Evolutionary conservation across 2,797 vertebrate genomes (phyloP).

Genomic region (Pseudocheirus occidentalis): DNA sequence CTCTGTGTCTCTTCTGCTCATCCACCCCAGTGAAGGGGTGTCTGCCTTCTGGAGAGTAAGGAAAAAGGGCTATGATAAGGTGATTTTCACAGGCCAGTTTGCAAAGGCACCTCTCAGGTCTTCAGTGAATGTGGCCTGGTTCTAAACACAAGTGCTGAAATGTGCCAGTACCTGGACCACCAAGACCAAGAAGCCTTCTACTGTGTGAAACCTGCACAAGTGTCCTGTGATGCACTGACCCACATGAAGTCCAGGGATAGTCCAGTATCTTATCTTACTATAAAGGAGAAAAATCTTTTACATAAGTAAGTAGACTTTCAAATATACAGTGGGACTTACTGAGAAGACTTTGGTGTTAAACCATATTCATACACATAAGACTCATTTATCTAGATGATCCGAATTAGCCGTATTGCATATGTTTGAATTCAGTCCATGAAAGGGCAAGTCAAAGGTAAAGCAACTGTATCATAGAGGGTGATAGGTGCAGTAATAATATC

Average conservation of each 20-base stretch:
- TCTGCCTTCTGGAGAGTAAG: slow-evolving; percentile 52
- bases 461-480: background rate
- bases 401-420: background rate
- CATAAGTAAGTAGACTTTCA: slow-evolving; percentile 56
- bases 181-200: slow-evolving; percentile 70
- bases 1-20: slow-evolving; percentile 58
- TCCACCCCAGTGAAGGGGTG: slow-evolving; percentile 52
- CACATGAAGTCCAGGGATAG: slow-evolving; percentile 42
- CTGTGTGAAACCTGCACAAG: slow-evolving; percentile 66
- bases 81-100: slow-evolving; percentile 60
- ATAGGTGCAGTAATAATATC: background rate
- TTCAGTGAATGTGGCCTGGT: slow-evolving; percentile 56
- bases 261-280: slow-evolving; percentile 58
- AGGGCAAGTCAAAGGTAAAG: background rate
- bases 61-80: slow-evolving; percentile 46
- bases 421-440: background rate
- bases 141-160: slow-evolving; percentile 20
- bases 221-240: slow-evolving; percentile 69
- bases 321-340: background rate
- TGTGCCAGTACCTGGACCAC: slow-evolving; percentile 68
- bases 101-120: background rate
- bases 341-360: background rate
- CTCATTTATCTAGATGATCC: slow-evolving; percentile 10
- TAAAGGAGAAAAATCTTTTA: slow-evolving; percentile 62
- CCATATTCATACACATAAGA: background rate